A percentile compares a stretch with the other conserved stretches of the same genome.
These are phyloP conservation scores for Sapayoa aenigma DNA, from an alignment of 2,113 vertebrate genomes.

Conservation along the genomic window DNA sequence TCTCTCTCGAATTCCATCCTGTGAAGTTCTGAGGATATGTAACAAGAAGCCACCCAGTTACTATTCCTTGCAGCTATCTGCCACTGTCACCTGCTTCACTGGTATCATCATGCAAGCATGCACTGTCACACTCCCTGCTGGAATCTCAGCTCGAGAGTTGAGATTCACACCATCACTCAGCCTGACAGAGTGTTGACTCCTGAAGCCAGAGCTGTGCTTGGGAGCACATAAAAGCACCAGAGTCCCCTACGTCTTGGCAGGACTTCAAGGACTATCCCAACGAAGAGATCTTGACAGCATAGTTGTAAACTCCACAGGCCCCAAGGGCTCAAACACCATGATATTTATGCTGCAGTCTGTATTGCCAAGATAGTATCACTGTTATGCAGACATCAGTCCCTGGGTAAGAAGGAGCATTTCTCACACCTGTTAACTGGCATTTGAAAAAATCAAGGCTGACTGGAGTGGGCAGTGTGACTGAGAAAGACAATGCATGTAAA, in stretches of 20 bases:
- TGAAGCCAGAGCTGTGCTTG: constrained; percentile 74
- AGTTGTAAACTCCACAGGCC: constrained; percentile 81
- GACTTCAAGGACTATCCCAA: constrained; percentile 80
- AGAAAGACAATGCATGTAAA: constrained; percentile 21
- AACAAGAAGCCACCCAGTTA: constrained; percentile 73
- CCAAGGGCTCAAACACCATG: constrained; percentile 77
- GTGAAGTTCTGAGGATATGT: constrained; percentile 81
- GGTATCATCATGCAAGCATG: constrained; percentile 79
- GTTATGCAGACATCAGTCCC: constrained; percentile 71
- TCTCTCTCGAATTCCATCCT: constrained; percentile 76
- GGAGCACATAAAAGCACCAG: constrained; percentile 79
- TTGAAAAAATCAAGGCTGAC: constrained; percentile 67
- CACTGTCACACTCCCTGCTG: constrained; percentile 73
- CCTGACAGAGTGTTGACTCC: constrained; percentile 70
- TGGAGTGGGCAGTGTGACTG: constrained; percentile 20
- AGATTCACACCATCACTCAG: constrained; percentile 80
- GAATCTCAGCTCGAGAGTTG: constrained; percentile 78
- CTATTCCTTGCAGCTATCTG: constrained; percentile 72
- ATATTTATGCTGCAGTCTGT: constrained; percentile 73
- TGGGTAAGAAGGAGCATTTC: constrained; percentile 63
- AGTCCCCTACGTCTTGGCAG: constrained; percentile 77
- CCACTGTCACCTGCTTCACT: constrained; percentile 80
- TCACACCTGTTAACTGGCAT: constrained; percentile 82
- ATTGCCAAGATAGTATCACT: constrained; percentile 72
- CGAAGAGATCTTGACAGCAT: constrained; percentile 80